Base-by-base conservation (phyloP, 2,797 vertebrate genomes). In the Rhinogobio ventralis region DNA sequence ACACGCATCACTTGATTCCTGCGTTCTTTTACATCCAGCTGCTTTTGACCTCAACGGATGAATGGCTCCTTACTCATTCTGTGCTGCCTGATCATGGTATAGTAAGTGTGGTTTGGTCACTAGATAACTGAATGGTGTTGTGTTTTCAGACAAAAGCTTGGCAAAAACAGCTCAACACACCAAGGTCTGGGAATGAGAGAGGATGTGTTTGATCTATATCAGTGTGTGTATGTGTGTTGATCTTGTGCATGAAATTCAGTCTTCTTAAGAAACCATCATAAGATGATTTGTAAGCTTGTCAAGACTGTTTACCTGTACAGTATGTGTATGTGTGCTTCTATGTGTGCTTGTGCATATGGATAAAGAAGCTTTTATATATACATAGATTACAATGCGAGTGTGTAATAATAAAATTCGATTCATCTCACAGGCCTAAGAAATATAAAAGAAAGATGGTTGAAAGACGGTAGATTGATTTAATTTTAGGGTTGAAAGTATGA, bases 381-480 rank as follows among this genome's bases (percentile, higher is more conserved):
- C 33, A 17, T 10, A 60, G 33, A 62, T 77, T 75, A 20, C 19
- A 28, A 39, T 68, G 51, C 23, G 42, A 42, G 36, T 60, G 39
- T 42, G 39, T 42, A 9, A 7, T 5, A 74, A 55, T 25, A 8
- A 79, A n/a, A 75, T 15, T 14, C 0, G 13, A 62, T 62, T 62
- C 15, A 13, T 28, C 11, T 0, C 57, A 62, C n/a, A 28, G 25
- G n/a, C 25, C 25, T 62, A 62, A 28, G 73, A 74, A 76, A 19
- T 23, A 17, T 42, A 28, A 69, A 36, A 55, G 71, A 39, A 75
- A 78, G n/a, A 60, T 76, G 87, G 89, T 85, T 89, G 92, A 90
- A 88, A 90, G 92, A 95, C 91, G 92, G 92, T 91, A 92, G 91
- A 95, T 93, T 94, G 93, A 94, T 95, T 95, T 94, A 87, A 92